A percentile compares a stretch with the other conserved stretches of the same genome.
These are phyloP conservation scores for Pimpla rufipes DNA, from an alignment of 2,888 invertebrate species.

Conservation along the genomic window DNA sequence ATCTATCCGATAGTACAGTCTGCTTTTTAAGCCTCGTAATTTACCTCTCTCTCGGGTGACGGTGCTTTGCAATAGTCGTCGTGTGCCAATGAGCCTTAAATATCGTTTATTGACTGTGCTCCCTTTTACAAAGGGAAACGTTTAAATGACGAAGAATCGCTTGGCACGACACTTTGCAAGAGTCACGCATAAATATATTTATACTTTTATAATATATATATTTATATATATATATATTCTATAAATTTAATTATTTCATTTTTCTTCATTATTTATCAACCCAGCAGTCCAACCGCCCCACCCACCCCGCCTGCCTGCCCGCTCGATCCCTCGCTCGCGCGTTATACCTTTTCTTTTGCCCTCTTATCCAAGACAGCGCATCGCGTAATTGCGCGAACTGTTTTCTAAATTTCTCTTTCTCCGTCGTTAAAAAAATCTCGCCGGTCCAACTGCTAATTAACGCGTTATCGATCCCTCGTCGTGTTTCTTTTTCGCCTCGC, in stretches of 20 bases:
- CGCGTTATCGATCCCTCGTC: background rate
- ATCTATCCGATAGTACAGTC: conserved; percentile 85
- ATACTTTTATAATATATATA: conserved; percentile 73
- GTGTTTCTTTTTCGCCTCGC: conserved; percentile 21
- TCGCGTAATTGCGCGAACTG: conserved; percentile 43
- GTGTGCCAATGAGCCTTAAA: conserved; percentile 71
- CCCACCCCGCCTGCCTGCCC: conserved; percentile 26
- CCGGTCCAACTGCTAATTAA: conserved; percentile 35
- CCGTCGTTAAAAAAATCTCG: conserved; percentile 31
- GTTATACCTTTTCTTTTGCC: conserved; percentile 35
- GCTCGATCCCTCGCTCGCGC: conserved; percentile 22
- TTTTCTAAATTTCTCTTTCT: conserved; percentile 34
- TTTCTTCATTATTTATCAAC: conserved; percentile 72
- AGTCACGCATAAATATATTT: conserved; percentile 79
- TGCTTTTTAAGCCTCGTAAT: conserved; percentile 85
- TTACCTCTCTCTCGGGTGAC: conserved; percentile 73
- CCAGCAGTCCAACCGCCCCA: conserved; percentile 32
- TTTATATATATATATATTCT: conserved; percentile 69
- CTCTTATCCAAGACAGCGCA: conserved; percentile 47
- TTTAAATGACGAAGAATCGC: conserved; percentile 70
- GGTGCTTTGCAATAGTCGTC: conserved; percentile 74
- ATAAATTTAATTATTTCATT: conserved; percentile 67
- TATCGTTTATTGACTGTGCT: conserved; percentile 73
- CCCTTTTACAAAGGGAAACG: conserved; percentile 70
- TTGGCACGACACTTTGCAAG: conserved; percentile 78